phyloP scores from a whole-genome alignment of 2,113 vertebrate genomes.

The Heterochromis multidens region DNA sequence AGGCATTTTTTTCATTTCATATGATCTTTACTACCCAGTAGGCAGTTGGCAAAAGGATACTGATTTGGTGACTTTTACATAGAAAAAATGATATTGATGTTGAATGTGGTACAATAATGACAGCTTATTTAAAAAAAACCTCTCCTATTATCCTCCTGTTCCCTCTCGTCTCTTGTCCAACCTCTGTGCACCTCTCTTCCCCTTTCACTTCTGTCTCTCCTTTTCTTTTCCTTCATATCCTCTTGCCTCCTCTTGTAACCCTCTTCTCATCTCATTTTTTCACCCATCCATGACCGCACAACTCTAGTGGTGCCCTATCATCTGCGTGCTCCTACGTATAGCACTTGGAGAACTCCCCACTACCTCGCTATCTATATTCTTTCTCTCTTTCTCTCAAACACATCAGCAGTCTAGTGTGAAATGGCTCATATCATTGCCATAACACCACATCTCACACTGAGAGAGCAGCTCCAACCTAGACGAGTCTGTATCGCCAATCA shows the following conservation, averaged over 20 bases:
- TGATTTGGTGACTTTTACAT: not conserved
- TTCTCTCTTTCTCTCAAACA: constrained; percentile 22
- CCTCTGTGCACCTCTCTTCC: not conserved
- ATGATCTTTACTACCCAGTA: constrained; percentile 2
- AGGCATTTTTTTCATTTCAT: not conserved
- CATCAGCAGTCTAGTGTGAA: constrained; percentile 59
- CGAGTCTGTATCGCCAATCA: constrained; percentile 12
- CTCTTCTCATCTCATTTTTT: constrained; percentile 41
- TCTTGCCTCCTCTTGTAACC: constrained; percentile 11
- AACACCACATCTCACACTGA: constrained; percentile 51
- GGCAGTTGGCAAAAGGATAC: not conserved
- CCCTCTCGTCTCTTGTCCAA: not conserved
- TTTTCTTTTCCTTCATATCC: not conserved
- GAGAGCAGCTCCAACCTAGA: constrained; percentile 26
- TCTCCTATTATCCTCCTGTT: not conserved
- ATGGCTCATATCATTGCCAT: constrained; percentile 55
- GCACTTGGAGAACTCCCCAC: constrained; percentile 36
- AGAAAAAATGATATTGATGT: not conserved
- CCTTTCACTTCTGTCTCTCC: not conserved
- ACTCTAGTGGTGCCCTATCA: constrained; percentile 5
- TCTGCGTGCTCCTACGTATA: constrained; percentile 23
- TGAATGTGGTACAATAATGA: not conserved
- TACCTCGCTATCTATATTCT: not conserved
- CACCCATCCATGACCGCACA: constrained; percentile 30
- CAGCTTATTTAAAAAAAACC: not conserved